Evolutionary conservation across 2,888 invertebrate species (phyloP).

Genomic region (Chymomyza procnemis): DNA sequence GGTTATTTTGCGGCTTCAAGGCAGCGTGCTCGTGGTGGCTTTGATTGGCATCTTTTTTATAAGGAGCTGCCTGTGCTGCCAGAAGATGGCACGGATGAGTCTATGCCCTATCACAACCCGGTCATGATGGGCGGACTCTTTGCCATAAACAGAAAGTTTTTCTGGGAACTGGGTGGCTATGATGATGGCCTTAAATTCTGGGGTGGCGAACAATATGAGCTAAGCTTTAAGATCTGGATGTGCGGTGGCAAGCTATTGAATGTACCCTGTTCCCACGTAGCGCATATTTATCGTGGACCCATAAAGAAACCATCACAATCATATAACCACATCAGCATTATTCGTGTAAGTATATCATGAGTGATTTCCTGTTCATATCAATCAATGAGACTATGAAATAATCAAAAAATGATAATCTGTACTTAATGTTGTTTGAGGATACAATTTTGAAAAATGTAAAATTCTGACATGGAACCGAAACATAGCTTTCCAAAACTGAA

Average conservation of each 20-base stretch:
- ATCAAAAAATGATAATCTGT: too few relatives aligned
- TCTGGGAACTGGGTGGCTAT: conserved; percentile 97
- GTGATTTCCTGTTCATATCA: too few relatives aligned
- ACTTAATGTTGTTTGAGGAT: too few relatives aligned
- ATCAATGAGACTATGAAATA: too few relatives aligned
- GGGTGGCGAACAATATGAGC: conserved; percentile 98
- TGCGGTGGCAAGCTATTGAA: conserved; percentile 94
- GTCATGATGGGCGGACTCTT: conserved; percentile 98
- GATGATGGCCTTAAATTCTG: conserved; percentile 95
- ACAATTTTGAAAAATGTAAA: too few relatives aligned
- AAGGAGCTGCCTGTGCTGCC: conserved; percentile 82
- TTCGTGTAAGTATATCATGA: conserved; percentile 34
- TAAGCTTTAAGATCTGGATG: conserved; percentile 98
- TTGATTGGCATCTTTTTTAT: conserved; percentile 98
- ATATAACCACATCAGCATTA: conserved; percentile 88
- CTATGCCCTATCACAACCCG: conserved; percentile 82
- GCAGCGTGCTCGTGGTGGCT: conserved; percentile 94
- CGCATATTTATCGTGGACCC: conserved; percentile 89
- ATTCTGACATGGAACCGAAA: too few relatives aligned
- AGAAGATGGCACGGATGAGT: conserved; percentile 53
- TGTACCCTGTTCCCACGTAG: conserved; percentile 95
- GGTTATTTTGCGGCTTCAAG: conserved; percentile 91
- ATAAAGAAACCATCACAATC: conserved; percentile 80
- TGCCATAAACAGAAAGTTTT: conserved; percentile 92
- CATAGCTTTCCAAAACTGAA: too few relatives aligned